These are phyloP conservation scores for Thrips palmi DNA, from an alignment of 1,140 invertebrate species.

Conservation along the genomic window DNA sequence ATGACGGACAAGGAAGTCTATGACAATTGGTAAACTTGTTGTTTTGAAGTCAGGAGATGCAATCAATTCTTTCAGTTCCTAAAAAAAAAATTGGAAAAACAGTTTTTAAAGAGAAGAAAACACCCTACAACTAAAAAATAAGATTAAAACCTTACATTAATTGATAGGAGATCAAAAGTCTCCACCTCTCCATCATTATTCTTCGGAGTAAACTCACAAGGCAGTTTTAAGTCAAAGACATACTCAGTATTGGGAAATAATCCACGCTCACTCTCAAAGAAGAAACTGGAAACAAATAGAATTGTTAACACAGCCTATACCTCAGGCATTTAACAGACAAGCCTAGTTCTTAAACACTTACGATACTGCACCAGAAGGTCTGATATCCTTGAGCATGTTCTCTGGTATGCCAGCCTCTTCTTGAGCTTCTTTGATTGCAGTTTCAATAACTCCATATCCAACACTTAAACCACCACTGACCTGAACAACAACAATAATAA, in stretches of 20 bases:
- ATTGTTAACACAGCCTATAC: slow-evolving; percentile 4
- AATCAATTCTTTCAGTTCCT: slow-evolving; percentile 47
- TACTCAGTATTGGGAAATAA: slow-evolving; percentile 88
- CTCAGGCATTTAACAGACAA: slow-evolving; percentile 1
- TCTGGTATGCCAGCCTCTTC: slow-evolving; percentile 79
- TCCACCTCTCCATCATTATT: slow-evolving; percentile 89
- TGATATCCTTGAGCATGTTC: slow-evolving; percentile 51
- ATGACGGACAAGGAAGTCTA: slow-evolving; percentile 83
- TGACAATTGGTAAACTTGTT: slow-evolving; percentile 71
- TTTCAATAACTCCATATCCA: slow-evolving; percentile 69
- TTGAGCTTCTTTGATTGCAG: slow-evolving; percentile 78
- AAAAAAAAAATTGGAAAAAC: slow-evolving; percentile 11
- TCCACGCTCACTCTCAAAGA: slow-evolving; percentile 79
- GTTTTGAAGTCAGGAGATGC: slow-evolving; percentile 77
- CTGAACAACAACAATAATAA: slow-evolving; percentile 15
- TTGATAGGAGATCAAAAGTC: slow-evolving; percentile 66
- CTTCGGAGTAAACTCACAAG: slow-evolving; percentile 67
- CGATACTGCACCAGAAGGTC: slow-evolving; percentile 66
- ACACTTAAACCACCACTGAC: slow-evolving; percentile 78
- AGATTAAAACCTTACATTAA: slow-evolving; percentile 42
- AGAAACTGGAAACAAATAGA: slow-evolving; percentile 41
- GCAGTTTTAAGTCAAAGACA: slow-evolving; percentile 84
- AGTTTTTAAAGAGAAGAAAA: too few relatives aligned
- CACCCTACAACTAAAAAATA: slow-evolving; percentile 1
- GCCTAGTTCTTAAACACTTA: slow-evolving; percentile 21